Percentiles rank a stretch among this genome's conserved stretches.
Conservation (phyloP, 1,140 invertebrate species). For the Calephelis virginiensis region DNA sequence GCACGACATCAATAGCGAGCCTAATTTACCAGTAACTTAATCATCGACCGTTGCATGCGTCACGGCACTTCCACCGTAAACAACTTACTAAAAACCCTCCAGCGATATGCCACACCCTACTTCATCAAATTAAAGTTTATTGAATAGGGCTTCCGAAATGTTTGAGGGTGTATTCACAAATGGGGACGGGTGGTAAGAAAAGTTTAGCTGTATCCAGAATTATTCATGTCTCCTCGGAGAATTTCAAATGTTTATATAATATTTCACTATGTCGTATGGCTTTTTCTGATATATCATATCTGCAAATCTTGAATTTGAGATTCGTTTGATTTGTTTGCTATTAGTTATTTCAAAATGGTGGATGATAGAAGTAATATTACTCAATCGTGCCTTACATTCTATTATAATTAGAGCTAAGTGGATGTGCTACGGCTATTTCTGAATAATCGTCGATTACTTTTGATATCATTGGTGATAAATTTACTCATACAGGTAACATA, state of each 20-base stretch:
- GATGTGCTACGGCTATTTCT: too few relatives aligned
- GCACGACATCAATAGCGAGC: not conserved
- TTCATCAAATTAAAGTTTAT: conserved; percentile 49
- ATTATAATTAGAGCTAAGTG: too few relatives aligned
- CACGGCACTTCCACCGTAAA: conserved; percentile 25
- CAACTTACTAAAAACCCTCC: conserved; percentile 28
- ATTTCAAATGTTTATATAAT: conserved; percentile 47
- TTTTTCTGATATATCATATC: not conserved
- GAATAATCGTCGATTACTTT: too few relatives aligned
- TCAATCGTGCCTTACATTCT: too few relatives aligned
- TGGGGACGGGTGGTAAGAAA: conserved; percentile 31
- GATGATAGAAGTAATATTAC: too few relatives aligned
- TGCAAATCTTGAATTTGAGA: too few relatives aligned
- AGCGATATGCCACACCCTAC: conserved; percentile 28
- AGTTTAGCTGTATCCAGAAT: conserved; percentile 52
- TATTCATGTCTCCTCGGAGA: conserved; percentile 60
- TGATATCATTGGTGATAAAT: too few relatives aligned
- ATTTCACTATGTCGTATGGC: not conserved
- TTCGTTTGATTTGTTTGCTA: too few relatives aligned
- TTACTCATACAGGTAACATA: too few relatives aligned
- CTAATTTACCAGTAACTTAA: conserved; percentile 15
- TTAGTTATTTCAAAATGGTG: too few relatives aligned
- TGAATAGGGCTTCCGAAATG: conserved; percentile 40
- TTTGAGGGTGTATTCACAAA: conserved; percentile 29
- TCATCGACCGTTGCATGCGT: conserved; percentile 27